Base-by-base conservation (phyloP, 2,797 vertebrate species). In the Leucoraja ocellata region DNA sequence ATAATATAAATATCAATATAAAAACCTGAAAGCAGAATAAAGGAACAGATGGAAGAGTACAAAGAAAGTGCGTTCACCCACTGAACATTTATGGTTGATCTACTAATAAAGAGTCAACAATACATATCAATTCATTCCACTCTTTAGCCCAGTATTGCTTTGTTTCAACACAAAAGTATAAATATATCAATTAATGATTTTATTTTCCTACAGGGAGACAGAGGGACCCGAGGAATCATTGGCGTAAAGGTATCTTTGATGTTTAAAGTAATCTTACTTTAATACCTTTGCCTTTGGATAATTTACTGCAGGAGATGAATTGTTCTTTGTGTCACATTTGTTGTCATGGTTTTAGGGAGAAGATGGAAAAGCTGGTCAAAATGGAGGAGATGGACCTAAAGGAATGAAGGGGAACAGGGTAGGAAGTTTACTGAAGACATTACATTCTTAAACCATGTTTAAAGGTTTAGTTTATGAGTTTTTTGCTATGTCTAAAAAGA, bases 281-380 rank as follows among this genome's bases (percentile, higher is more conserved):
- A 10, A 74, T 74, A 2, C 46, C 10, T 71, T 21, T 14, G 10
- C 21, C 76, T 92, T 92, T 74, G 11, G 23, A 54, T 76, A 46
- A 2, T 54, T 74, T 54, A n/a, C 1, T 91, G 39, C 11, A 25
- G 39, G 58, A 54, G 71, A n/a, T 74, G 71, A 92, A 36, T 39
- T n/a, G 25, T 76, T 46, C 23, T 54, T 74, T 74, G 16, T 73
- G 9, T 39, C 14, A 7, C 23, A 28, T 25, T 91, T 92, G 71
- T 76, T 76, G 14, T 76, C 39, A 92, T 92, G 90, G 21, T 54
- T 92, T 76, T 92, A 92, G 90, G 90, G 90, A 76, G 23, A 28
- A n/a, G 36, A 8, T 74, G 90, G 90, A 92, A 28, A 54, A 74
- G 0, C 36, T 68, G 90, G 39, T 46, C 21, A 14, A 54, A 58